phyloP scores from a whole-genome alignment of 1,140 invertebrate genomes.

The Drosophila murphyi region DNA sequence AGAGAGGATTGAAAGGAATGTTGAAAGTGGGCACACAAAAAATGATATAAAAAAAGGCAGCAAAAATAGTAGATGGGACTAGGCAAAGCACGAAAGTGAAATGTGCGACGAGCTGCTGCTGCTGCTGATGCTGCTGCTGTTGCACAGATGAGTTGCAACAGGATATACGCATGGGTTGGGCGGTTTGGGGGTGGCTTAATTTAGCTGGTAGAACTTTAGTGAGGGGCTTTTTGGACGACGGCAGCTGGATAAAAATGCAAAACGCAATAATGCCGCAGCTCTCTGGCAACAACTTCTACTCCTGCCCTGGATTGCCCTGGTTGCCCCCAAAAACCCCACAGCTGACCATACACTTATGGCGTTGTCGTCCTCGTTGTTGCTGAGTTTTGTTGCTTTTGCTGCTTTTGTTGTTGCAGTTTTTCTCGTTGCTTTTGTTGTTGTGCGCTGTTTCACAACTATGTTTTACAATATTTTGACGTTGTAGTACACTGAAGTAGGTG shows the following conservation, averaged over 20 bases:
- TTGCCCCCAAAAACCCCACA: conserved; percentile 9
- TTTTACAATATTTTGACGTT: conserved; percentile 82
- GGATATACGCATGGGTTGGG: conserved; percentile 50
- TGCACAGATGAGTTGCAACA: conserved; percentile 64
- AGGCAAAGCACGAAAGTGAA: conserved; percentile 60
- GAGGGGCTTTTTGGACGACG: not conserved
- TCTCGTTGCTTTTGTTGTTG: conserved; percentile 38
- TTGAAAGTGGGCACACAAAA: not conserved
- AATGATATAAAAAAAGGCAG: conserved; percentile 5
- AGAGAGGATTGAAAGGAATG: conserved; percentile 4
- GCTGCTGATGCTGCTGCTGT: conserved; percentile 5
- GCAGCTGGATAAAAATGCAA: conserved; percentile 64
- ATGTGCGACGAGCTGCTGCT: conserved; percentile 40
- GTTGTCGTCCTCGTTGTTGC: conserved; percentile 63
- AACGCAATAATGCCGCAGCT: conserved; percentile 39
- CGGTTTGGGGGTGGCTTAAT: conserved; percentile 60
- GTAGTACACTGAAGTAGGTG: conserved; percentile 58
- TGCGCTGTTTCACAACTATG: conserved; percentile 80
- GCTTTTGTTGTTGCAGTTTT: conserved; percentile 42
- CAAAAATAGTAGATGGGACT: conserved; percentile 8
- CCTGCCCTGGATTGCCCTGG: not conserved
- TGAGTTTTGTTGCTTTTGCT: conserved; percentile 52
- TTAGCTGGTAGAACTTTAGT: conserved; percentile 67
- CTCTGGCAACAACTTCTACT: not conserved
- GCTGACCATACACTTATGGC: conserved; percentile 42